Evolutionary conservation across 2,797 vertebrate species (phyloP).

Genomic region (Paratrypauchen microcephalus): DNA sequence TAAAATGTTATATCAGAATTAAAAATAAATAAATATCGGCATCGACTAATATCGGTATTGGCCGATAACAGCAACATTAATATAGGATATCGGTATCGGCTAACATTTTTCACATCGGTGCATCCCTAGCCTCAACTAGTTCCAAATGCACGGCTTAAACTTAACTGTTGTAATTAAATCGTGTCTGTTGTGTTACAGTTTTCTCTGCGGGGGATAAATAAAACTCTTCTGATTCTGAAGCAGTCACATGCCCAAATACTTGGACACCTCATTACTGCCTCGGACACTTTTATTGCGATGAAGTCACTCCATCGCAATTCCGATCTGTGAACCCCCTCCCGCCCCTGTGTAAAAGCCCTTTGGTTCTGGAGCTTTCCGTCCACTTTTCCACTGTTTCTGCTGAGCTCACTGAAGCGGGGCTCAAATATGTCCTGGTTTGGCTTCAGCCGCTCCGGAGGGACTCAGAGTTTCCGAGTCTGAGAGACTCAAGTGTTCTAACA

Average conservation of each 20-base stretch:
- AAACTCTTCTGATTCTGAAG: background rate
- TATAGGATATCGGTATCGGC: too few relatives aligned
- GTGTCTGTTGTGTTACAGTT: too few relatives aligned
- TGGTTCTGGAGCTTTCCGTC: background rate
- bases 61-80: too few relatives aligned
- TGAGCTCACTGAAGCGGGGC: slow-evolving; percentile 1
- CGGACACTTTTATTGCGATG: background rate
- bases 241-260: background rate
- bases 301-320: background rate
- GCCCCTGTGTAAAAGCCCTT: background rate
- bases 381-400: slow-evolving; percentile 11
- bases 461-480: slow-evolving; percentile 11
- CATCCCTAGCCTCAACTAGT: too few relatives aligned
- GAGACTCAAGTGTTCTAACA: background rate
- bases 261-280: background rate
- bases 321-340: too few relatives aligned
- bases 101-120: too few relatives aligned
- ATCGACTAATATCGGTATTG: too few relatives aligned
- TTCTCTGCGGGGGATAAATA: too few relatives aligned
- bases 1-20: too few relatives aligned
- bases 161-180: too few relatives aligned
- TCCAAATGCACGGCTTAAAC: too few relatives aligned
- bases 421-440: slow-evolving; percentile 14
- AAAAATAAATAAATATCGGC: too few relatives aligned
- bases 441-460: background rate